phyloP scores from a whole-genome alignment of 2,113 vertebrate genomes.

The Archocentrus centrarchus region DNA sequence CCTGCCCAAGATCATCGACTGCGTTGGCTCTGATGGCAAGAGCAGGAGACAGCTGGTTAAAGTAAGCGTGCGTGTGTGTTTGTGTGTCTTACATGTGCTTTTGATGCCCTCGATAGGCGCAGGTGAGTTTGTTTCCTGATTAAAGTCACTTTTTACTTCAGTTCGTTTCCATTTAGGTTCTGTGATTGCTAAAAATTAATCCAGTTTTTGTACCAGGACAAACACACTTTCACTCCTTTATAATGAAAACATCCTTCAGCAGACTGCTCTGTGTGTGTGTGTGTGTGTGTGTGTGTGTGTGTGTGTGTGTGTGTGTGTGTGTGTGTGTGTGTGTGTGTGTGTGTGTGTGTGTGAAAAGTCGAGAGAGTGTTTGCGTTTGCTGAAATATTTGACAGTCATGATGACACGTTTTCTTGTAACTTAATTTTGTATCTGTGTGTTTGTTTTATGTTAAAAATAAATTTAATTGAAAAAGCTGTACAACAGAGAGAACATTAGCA shows the following conservation, averaged over 20 bases:
- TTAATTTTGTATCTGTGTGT: background rate
- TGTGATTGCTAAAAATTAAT: conserved; percentile 56
- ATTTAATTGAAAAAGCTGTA: background rate
- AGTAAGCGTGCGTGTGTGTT: conserved; percentile 73
- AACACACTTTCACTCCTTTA: conserved; percentile 31
- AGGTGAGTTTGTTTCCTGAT: background rate
- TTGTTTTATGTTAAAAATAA: background rate
- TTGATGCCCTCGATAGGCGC: background rate
- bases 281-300: background rate
- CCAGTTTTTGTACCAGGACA: conserved; percentile 39
- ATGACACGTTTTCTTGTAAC: background rate
- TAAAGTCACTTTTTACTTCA: conserved; percentile 11
- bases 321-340: too few species aligned
- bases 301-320: background rate
- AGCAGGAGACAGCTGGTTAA: conserved; percentile 95
- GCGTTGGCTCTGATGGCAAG: conserved; percentile 92
- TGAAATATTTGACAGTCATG: conserved; percentile 24
- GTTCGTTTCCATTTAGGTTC: conserved; percentile 48
- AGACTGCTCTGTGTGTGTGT: too few species aligned
- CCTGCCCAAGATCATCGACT: conserved; percentile 98
- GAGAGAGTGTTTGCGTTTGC: conserved; percentile 32
- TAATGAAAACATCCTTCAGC: conserved; percentile 23
- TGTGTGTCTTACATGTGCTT: background rate
- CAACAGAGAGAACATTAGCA: background rate
- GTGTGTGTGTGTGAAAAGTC: too few species aligned